These are phyloP conservation scores for Hipparchia sbordonii DNA, from an alignment of 2,888 invertebrate genomes.

Conservation along the genomic window DNA sequence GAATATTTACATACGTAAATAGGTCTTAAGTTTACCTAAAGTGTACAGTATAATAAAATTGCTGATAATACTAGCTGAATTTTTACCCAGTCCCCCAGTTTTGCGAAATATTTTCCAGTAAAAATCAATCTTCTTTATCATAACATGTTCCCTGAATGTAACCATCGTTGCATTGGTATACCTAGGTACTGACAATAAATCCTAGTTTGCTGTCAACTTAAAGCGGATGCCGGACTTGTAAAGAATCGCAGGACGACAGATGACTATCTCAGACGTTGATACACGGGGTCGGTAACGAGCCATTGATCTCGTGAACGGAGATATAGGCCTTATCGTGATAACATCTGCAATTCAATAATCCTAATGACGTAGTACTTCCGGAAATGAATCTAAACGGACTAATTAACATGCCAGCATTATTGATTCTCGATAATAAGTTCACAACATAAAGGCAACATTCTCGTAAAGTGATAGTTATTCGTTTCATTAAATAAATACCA, in stretches of 20 bases:
- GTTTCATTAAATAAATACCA: too few species aligned
- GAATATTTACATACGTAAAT: too few species aligned
- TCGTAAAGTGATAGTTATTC: too few species aligned
- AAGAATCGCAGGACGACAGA: conserved; percentile 39
- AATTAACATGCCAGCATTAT: conserved; percentile 1
- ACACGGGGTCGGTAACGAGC: conserved; percentile 57
- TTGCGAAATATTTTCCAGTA: not conserved
- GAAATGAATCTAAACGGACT: conserved; percentile 18
- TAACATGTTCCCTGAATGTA: not conserved
- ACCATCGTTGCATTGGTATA: not conserved
- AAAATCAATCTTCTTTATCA: not conserved
- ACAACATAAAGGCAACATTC: not conserved
- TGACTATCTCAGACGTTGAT: conserved; percentile 46
- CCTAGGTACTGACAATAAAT: not conserved
- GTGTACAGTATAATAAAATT: too few species aligned
- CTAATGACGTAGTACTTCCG: conserved; percentile 55
- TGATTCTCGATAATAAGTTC: not conserved
- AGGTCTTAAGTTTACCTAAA: too few species aligned
- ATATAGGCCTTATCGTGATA: conserved; percentile 70
- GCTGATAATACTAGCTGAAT: too few species aligned
- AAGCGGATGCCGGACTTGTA: conserved; percentile 34
- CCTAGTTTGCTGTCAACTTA: conserved; percentile 23
- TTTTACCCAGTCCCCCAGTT: not conserved
- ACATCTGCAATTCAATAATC: conserved; percentile 71
- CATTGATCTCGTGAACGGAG: conserved; percentile 69